Evolutionary conservation across 2,888 invertebrate species (phyloP), one percentile per base, ranked within the genome.

Genomic region (Ceratothoa steindachneri): DNA sequence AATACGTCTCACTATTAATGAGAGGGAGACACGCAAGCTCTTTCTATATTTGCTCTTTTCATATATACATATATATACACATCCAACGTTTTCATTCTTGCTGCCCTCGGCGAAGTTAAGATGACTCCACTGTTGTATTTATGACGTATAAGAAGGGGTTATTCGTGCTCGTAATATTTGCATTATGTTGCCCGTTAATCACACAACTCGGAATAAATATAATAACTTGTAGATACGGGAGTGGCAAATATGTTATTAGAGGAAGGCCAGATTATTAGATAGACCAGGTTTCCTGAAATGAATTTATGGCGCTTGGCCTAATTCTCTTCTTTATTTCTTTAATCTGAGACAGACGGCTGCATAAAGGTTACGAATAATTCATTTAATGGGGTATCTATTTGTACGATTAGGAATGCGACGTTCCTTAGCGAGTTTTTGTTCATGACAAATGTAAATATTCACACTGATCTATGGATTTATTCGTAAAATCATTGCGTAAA

Each of bases 141-240:
- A 60, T 24, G 60, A 60, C 9, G 27, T n/a, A 1, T 12, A 24
- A 60, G n/a, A 60, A 60, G 55, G 55, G 60, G 60, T 60, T 24
- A 60, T 60, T 60, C 24, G 12, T 12, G 12, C 12, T 24, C 9
- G 27, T 60, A 60, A 60, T 60, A 60, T 60, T 60, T 60, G 60
- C 9, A 60, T 55, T 60, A 60, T 60, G 22, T 60, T 9, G 19
- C 1, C 27, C 60, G 60, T 60, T 60, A 60, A 60, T 60, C 60
- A 60, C 60, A 60, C 22, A 60, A 60, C 12, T 60, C 60, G 19
- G 60, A 24, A 15, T 60, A 60, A 60, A 24, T 2, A 60, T 60
- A 60, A 60, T 60, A 60, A 60, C 60, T 60, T 60, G n/a, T 60
- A 9, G 41, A 41, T 41, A 41, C 41, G 5, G 41, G 41, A 41